Conservation (phyloP, 1,140 invertebrate species). For the Halictus rubicundus region DNA sequence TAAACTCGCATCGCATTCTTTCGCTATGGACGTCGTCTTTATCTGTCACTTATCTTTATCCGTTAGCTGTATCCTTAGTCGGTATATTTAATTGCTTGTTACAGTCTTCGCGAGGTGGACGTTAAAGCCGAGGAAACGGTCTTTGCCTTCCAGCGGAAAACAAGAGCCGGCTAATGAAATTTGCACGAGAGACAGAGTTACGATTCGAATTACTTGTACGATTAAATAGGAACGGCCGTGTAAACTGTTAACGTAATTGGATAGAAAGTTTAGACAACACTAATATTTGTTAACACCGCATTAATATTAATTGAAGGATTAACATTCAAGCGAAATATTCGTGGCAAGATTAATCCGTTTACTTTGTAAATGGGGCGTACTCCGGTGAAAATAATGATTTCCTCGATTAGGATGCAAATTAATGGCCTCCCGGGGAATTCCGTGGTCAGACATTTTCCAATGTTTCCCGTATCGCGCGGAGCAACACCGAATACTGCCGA, state of each 20-base stretch:
- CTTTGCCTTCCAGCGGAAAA: not conserved
- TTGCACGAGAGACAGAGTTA: not conserved
- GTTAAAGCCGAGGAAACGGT: too few relatives aligned
- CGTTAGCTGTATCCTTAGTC: too few relatives aligned
- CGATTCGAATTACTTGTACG: not conserved
- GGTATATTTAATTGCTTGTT: too few relatives aligned
- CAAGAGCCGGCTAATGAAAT: not conserved
- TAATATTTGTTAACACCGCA: slow-evolving; percentile 31
- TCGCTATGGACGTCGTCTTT: too few relatives aligned
- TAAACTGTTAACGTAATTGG: not conserved
- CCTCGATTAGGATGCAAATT: slow-evolving; percentile 49
- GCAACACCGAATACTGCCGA: not conserved
- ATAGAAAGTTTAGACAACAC: not conserved
- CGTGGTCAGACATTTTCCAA: slow-evolving; percentile 19
- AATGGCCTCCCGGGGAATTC: slow-evolving; percentile 39
- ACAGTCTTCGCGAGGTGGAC: too few relatives aligned
- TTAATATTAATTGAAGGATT: slow-evolving; percentile 49
- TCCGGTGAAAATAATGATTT: slow-evolving; percentile 44
- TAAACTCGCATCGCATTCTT: too few relatives aligned
- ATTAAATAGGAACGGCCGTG: not conserved
- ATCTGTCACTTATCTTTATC: too few relatives aligned
- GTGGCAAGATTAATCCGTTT: slow-evolving; percentile 27
- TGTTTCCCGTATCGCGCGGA: slow-evolving; percentile 16
- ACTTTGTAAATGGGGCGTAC: slow-evolving; percentile 43
- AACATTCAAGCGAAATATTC: slow-evolving; percentile 40